These are phyloP conservation scores for Bubo blakistoni DNA, from an alignment of 2,113 vertebrate genomes.

Conservation along the genomic window DNA sequence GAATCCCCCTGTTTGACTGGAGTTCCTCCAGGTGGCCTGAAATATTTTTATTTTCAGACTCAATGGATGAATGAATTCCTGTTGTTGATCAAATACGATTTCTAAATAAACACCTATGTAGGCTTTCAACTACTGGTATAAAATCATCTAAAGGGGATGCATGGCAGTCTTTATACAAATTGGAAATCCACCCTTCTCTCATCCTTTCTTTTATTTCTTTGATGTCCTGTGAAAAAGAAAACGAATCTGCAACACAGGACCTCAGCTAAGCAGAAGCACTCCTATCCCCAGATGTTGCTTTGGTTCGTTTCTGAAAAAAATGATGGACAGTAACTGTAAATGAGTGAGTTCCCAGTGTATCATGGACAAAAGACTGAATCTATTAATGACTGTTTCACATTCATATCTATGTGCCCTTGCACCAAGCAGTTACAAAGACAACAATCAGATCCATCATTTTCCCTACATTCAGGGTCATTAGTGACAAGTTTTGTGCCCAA, in stretches of 20 bases:
- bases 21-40: not conserved
- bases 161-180: not conserved
- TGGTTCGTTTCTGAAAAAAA: not conserved
- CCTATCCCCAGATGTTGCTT: not conserved
- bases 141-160: not conserved
- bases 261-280: not conserved
- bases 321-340: not conserved
- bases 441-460: not conserved
- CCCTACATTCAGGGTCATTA: not conserved
- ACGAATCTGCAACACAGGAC: rapidly evolving
- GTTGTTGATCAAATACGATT: not conserved
- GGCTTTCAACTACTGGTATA: not conserved
- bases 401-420: not conserved
- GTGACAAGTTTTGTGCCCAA: not conserved
- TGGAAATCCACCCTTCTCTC: not conserved
- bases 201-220: not conserved
- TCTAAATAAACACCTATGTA: not conserved
- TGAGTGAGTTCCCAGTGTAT: not conserved
- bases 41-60: not conserved
- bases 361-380: not conserved
- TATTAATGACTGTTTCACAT: not conserved
- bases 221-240: not conserved
- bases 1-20: not conserved
- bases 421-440: not conserved
- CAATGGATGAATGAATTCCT: not conserved